These are phyloP conservation scores for Hirundo rustica DNA, from an alignment of 2,797 vertebrate species.

Conservation along the genomic window DNA sequence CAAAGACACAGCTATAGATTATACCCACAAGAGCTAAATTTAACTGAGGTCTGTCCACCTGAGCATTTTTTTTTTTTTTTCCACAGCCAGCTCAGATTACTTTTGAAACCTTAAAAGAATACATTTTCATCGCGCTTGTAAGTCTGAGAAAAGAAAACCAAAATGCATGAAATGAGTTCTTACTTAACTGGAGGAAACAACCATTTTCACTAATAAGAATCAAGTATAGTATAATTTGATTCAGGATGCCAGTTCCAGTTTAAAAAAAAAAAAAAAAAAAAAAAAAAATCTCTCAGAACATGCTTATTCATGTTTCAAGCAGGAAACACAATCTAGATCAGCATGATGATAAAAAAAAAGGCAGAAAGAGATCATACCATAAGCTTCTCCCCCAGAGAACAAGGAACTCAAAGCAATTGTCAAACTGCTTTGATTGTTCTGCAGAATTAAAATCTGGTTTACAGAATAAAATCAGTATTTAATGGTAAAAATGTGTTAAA, in stretches of 20 bases:
- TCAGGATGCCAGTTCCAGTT: neutral
- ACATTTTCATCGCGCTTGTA: neutral
- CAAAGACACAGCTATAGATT: neutral
- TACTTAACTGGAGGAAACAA: neutral
- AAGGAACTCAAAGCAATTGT: neutral
- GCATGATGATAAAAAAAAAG: neutral
- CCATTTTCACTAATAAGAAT: neutral
- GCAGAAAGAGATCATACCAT: neutral
- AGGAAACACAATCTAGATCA: neutral
- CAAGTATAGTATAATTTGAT: neutral
- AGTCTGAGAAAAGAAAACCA: neutral
- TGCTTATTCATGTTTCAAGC: neutral
- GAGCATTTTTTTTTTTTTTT: neutral
- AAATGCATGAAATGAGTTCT: neutral
- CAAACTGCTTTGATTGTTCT: neutral
- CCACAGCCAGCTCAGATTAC: neutral
- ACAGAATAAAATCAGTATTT: neutral
- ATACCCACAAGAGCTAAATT: neutral
- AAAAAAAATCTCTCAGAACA: neutral
- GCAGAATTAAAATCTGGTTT: neutral
- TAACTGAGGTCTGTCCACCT: neutral
- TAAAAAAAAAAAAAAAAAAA: neutral
- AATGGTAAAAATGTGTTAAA: neutral
- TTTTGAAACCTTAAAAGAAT: neutral
- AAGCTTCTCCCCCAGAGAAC: neutral